A percentile compares a stretch with the other conserved stretches of the same genome.
Evolutionary conservation across 2,113 vertebrate genomes (phyloP).

Genomic region (Microcebus griseorufus): DNA sequence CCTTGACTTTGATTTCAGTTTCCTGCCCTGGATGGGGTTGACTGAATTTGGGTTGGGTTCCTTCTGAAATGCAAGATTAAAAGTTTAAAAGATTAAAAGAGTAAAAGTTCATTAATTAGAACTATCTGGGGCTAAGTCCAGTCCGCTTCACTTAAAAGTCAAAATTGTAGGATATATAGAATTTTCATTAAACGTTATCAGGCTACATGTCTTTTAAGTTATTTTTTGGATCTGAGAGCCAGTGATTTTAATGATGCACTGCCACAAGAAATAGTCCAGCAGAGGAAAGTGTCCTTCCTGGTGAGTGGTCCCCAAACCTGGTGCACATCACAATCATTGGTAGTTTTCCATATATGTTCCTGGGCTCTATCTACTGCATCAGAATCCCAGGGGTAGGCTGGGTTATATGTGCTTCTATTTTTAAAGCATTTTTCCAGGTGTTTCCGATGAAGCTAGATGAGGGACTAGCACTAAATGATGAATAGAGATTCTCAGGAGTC

Average conservation of each 20-base stretch:
- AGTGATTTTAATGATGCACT: neutral
- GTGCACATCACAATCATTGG: neutral
- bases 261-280: neutral
- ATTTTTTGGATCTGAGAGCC: neutral
- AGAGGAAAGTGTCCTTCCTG: neutral
- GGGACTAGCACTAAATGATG: neutral
- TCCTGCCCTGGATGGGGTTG: neutral
- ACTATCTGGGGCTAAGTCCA: neutral
- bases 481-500: conserved; percentile 45
- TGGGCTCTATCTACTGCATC: neutral
- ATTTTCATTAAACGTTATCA: neutral
- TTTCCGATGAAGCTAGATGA: conserved; percentile 20
- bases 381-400: neutral
- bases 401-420: neutral
- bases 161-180: neutral
- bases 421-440: conserved; percentile 59
- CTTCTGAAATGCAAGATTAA: neutral
- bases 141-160: neutral
- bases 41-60: neutral
- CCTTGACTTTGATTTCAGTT: neutral
- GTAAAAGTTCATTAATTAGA: neutral
- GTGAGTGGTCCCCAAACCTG: neutral
- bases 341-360: neutral
- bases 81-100: too few relatives aligned
- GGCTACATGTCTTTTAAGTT: neutral